Percentiles rank a stretch among this genome's conserved stretches.
Evolutionary conservation across 92 coral and sea anemone species (phyloP).

Genomic region (Paragorgia papillata): DNA sequence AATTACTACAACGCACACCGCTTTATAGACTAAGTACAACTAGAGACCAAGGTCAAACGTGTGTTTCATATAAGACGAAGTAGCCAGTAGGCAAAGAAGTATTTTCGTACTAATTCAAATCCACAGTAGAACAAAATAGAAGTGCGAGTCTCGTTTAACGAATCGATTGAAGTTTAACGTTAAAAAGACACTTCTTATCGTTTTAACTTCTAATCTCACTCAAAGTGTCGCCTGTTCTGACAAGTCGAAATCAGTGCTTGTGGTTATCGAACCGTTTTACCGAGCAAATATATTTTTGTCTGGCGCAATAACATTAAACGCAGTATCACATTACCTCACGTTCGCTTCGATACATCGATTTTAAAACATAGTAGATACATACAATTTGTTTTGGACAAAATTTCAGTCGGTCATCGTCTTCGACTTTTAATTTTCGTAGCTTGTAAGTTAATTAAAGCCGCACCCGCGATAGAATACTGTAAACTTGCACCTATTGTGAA

Average conservation of each 20-base stretch:
- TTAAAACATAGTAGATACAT: conserved; percentile 29
- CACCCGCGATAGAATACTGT: conserved; percentile 40
- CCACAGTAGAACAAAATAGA: neutral
- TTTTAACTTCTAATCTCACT: no score
- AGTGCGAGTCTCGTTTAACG: neutral
- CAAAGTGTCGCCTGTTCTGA: neutral
- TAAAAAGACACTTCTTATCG: neutral
- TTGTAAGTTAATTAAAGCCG: conserved; percentile 44
- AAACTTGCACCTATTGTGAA: conserved; percentile 24
- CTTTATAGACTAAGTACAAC: no score
- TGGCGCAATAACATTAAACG: neutral
- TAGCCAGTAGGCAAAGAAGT: neutral
- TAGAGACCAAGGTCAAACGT: no score
- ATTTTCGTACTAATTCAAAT: neutral
- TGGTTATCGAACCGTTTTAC: neutral
- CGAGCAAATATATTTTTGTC: neutral
- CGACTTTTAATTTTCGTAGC: neutral
- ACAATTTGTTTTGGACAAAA: no score
- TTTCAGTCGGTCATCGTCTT: conserved; percentile 9
- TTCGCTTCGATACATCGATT: neutral
- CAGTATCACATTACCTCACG: conserved; percentile 26
- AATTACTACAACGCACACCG: neutral
- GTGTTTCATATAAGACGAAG: no score
- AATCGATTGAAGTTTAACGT: neutral
- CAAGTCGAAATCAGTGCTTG: neutral